Evolutionary conservation across 2,888 invertebrate genomes (phyloP).

Genomic region (Drosophila neonasuta): DNA sequence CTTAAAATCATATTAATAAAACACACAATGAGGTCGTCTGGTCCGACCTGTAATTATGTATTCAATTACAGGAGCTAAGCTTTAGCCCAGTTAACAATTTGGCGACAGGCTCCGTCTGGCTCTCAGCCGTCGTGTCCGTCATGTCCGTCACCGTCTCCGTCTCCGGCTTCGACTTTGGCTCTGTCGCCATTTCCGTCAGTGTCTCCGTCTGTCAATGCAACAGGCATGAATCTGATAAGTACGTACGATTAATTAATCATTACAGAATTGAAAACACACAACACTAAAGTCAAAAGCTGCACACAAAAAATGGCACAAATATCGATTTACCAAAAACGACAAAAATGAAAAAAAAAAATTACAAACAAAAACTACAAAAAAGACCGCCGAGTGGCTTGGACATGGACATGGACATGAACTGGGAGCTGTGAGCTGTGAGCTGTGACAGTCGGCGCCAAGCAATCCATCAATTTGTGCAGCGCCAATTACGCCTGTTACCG

Average conservation of each 20-base stretch:
- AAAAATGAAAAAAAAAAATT: conserved; percentile 34
- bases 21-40: conserved; percentile 43
- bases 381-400: conserved; percentile 57
- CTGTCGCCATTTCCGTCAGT: conserved; percentile 1
- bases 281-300: conserved; percentile 56
- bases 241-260: conserved; percentile 68
- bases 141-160: conserved; percentile 2
- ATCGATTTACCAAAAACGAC: conserved; percentile 66
- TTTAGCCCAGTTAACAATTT: conserved; percentile 46
- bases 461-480: conserved; percentile 80
- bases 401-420: conserved; percentile 21
- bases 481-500: conserved; percentile 77
- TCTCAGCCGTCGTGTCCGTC: conserved; percentile 2
- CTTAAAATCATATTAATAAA: conserved; percentile 72
- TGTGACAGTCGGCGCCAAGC: conserved; percentile 78
- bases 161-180: conserved; percentile 6
- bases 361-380: conserved; percentile 49
- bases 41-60: conserved; percentile 50
- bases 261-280: conserved; percentile 54
- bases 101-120: conserved; percentile 52
- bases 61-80: conserved; percentile 54
- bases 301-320: conserved; percentile 60
- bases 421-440: conserved; percentile 55
- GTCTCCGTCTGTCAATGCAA: conserved; percentile 40
- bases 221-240: conserved; percentile 59